Conservation (phyloP, 2,888 invertebrate species). For the Leuctra nigra region DNA sequence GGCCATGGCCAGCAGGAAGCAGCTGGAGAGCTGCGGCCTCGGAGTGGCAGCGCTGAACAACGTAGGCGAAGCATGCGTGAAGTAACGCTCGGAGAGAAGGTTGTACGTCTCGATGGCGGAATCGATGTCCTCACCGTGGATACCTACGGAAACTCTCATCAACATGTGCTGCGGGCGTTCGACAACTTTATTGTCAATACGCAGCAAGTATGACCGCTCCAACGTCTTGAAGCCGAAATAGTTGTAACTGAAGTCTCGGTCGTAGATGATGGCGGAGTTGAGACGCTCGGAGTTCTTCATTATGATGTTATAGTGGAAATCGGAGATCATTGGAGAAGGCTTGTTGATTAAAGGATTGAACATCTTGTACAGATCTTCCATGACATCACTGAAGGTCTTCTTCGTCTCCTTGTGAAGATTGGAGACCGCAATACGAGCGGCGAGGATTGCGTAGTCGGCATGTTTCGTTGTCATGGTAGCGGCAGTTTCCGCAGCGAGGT, state of each 20-base stretch:
- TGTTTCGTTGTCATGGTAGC: conserved; percentile 96
- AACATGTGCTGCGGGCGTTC: conserved; percentile 98
- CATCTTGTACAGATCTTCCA: conserved; percentile 76
- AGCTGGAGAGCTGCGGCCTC: conserved; percentile 89
- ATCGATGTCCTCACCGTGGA: conserved; percentile 91
- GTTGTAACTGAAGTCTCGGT: conserved; percentile 93
- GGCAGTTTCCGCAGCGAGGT: conserved; percentile 97
- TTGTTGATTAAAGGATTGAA: conserved; percentile 64
- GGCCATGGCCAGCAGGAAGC: conserved; percentile 90
- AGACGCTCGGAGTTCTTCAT: conserved; percentile 80
- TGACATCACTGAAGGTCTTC: conserved; percentile 88
- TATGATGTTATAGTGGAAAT: conserved; percentile 72
- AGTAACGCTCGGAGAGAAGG: conserved; percentile 87
- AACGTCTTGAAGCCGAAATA: conserved; percentile 99
- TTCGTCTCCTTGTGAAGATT: conserved; percentile 98
- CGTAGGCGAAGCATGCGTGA: conserved; percentile 97
- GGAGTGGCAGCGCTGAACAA: conserved; percentile 92
- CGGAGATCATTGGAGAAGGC: conserved; percentile 77
- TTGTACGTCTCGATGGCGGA: conserved; percentile 94
- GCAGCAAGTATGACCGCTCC: conserved; percentile 89
- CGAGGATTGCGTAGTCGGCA: conserved; percentile 89
- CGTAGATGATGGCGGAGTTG: conserved; percentile 94
- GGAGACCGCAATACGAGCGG: conserved; percentile 89
- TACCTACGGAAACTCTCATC: conserved; percentile 95
- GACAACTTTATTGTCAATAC: conserved; percentile 84